Base-by-base conservation (phyloP, 2,797 vertebrate species). In the Vipera latastei region DNA sequence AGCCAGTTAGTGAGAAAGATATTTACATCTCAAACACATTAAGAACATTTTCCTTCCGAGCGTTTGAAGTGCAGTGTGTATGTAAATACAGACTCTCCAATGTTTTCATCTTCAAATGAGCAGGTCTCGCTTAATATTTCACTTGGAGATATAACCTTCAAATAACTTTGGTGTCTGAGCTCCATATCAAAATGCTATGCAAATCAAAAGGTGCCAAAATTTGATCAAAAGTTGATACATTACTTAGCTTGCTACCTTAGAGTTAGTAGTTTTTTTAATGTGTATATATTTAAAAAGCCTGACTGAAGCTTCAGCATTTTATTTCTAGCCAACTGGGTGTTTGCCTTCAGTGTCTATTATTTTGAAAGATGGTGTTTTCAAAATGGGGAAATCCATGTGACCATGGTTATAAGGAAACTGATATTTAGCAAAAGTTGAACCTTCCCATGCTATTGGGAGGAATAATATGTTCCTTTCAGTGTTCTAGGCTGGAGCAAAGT, bases 21-120 rank as follows among this genome's bases (percentile, higher is more conserved):
- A 95, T 95, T 97, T 94, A 96, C 95, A 97, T 97, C 78, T 95
- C 86, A 96, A 97, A 94, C 91, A 95, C 4, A 20, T 97, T 97
- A 96, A 97, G 96, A 92, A 59, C 4, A 20, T 97, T 97, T 97
- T 95, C 95, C 95, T 97, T 97, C 95, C 95, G 97, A 96, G 95
- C 20, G 95, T 93, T 93, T 91, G 95, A 90, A 89, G 93, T 3
- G 20, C 90, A 57, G 73, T 88, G 22, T 57, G 89, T 92, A 91
- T 92, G 95, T 94, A 97, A 97, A 97, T 94, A 94, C n/a, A 94
- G 61, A 69, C 95, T 95, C 83, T 78, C 8, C 90, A 25, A 92
- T 91, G 90, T 90, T 96, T 97, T 94, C 56, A 56, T 94, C 88
- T 95, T 92, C 90, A 96, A 97, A 93, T 7, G 87, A 93, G 73